A percentile compares a stretch with the other conserved stretches of the same genome.
phyloP scores from a whole-genome alignment of 1,140 invertebrate genomes.

The Lysiphlebus fabarum region DNA sequence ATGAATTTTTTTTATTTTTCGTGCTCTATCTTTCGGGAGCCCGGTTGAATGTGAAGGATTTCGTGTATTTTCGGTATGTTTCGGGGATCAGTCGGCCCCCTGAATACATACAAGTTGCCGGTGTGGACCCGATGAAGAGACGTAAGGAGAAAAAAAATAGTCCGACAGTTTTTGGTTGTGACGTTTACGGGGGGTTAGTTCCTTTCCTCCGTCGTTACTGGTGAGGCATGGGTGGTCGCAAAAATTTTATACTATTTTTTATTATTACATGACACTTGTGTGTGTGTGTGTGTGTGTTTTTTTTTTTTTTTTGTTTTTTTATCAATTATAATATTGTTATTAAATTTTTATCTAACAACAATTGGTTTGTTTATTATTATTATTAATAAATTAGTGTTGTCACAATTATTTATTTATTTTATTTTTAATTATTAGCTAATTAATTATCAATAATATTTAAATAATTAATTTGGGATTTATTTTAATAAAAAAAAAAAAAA shows the following conservation, averaged over 20 bases:
- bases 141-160: conserved; percentile 16
- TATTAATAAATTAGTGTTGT: no score
- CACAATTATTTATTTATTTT: no score
- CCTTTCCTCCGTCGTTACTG: conserved; percentile 28
- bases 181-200: conserved; percentile 32
- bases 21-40: conserved; percentile 21
- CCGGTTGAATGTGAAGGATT: conserved; percentile 31
- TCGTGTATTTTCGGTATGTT: conserved; percentile 41
- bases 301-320: no score
- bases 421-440: no score
- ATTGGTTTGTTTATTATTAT: no score
- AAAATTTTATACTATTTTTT: conserved; percentile 15
- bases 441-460: no score
- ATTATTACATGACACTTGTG: no score
- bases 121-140: conserved; percentile 2
- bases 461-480: no score
- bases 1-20: conserved; percentile 12
- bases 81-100: conserved; percentile 22
- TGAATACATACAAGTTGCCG: background rate
- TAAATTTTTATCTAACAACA: no score
- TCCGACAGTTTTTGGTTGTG: conserved; percentile 24
- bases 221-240: conserved; percentile 29
- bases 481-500: no score
- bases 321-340: no score
- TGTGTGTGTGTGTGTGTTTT: no score